A percentile compares a stretch with the other conserved stretches of the same genome.
Conservation (phyloP, 2,797 vertebrate species). For the Gorsachius magnificus region DNA sequence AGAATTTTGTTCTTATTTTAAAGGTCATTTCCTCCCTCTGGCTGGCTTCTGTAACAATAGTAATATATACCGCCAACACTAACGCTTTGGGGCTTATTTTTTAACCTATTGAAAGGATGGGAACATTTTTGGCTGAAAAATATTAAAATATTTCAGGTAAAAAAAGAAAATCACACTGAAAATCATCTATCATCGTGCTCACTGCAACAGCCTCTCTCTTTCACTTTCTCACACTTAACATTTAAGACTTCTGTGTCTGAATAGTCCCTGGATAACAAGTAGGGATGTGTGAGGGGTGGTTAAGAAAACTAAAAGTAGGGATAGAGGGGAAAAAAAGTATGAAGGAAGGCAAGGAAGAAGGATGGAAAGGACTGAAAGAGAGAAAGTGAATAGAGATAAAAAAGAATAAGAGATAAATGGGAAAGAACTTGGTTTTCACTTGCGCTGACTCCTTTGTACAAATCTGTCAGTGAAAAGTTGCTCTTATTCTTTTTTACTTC, state of each 20-base stretch:
- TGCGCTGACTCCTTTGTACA: slow-evolving; percentile 33
- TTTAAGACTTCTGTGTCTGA: slow-evolving; percentile 37
- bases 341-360: slow-evolving; percentile 13
- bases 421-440: slow-evolving; percentile 35
- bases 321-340: neutral
- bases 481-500: slow-evolving; percentile 44
- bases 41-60: slow-evolving; percentile 30
- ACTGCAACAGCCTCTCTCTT: neutral
- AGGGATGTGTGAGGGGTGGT: neutral
- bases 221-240: slow-evolving; percentile 11
- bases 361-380: slow-evolving; percentile 11
- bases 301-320: slow-evolving; percentile 11
- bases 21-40: slow-evolving; percentile 57
- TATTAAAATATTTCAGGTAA: slow-evolving; percentile 27
- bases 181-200: neutral
- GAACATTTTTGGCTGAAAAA: slow-evolving; percentile 44
- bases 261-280: slow-evolving; percentile 44
- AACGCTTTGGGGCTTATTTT: slow-evolving; percentile 24
- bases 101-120: slow-evolving; percentile 31
- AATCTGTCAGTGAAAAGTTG: slow-evolving; percentile 52
- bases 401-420: slow-evolving; percentile 43
- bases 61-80: slow-evolving; percentile 30
- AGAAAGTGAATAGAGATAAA: slow-evolving; percentile 33
- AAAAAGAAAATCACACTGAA: neutral
- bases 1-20: slow-evolving; percentile 48